Base-by-base conservation (phyloP, 2,888 invertebrate genomes). In the Carterocephalus palaemon region DNA sequence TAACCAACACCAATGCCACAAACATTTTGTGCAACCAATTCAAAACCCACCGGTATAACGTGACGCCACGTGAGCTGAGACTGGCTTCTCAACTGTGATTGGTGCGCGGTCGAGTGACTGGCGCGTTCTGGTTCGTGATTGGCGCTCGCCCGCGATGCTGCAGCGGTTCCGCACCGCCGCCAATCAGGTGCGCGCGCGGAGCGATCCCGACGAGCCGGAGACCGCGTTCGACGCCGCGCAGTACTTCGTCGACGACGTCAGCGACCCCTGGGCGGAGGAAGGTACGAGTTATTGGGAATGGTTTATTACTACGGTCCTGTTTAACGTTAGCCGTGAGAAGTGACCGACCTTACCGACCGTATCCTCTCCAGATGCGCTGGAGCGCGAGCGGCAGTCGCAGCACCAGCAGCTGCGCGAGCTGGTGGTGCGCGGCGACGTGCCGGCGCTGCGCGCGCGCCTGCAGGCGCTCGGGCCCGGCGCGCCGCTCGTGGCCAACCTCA, bases 401-500 rank as follows among this genome's bases (percentile, higher is more conserved):
- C 95, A 96, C 76, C 89, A 91, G 7, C 90, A 92, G 31, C 85
- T 97, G 17, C 90, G 95, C 6, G 92, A 94, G 59, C 92, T 95
- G 31, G 93, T 95, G 54, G 83, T 88, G 39, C 88, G 90, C n/a
- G 94, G 93, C 0, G 95, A 96, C 64, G 88, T 88, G 2, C 76
- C 82, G 8, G 89, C 89, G 20, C 91, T 95, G 6, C 89, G 89
- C 55, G 89, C 89, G 13, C 82, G 92, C 46, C 83, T 96, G 45
- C 88, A 90, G 34, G 89, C 91, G 3, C 76, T 93, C 34, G 91
- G 90, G 0, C 70, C 82, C 43, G 90, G 92, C 57, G 91, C 93
- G 0, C 92, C 92, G 38, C 89, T 92, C 36, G 89, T 97, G 40
- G 90, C 95, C 54, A 97, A 97, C 72, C 90, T 95, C 88, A 93